phyloP scores from a whole-genome alignment of 2,113 vertebrate species.

The Glaucidium brasilianum region DNA sequence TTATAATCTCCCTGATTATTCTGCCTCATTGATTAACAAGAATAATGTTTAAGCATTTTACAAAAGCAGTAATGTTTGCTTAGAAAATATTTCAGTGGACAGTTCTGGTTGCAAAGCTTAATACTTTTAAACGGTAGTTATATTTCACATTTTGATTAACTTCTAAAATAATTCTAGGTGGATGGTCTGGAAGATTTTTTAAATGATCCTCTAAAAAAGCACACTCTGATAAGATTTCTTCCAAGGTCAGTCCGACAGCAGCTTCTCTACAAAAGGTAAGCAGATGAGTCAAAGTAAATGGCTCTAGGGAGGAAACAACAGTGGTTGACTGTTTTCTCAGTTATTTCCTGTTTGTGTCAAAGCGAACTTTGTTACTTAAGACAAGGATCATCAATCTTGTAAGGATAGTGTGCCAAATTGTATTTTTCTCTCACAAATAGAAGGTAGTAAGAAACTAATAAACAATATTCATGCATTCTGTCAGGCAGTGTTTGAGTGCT shows the following conservation, averaged over 20 bases:
- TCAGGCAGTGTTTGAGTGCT: conserved; percentile 28
- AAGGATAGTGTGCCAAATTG: background rate
- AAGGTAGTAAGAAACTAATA: conserved; percentile 60
- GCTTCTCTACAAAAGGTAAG: conserved; percentile 92
- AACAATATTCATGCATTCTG: conserved; percentile 53
- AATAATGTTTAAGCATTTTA: background rate
- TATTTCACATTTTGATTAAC: background rate
- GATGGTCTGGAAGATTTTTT: conserved; percentile 88
- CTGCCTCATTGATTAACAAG: background rate
- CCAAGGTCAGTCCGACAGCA: conserved; percentile 83
- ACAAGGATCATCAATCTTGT: conserved; percentile 20
- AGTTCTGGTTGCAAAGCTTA: background rate
- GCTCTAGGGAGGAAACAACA: background rate
- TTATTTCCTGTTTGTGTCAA: conserved; percentile 31
- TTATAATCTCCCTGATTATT: background rate
- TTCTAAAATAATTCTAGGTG: conserved; percentile 74
- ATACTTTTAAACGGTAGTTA: background rate
- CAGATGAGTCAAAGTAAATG: background rate
- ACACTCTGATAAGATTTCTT: conserved; percentile 83
- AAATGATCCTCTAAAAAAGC: conserved; percentile 86
- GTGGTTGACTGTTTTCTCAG: background rate
- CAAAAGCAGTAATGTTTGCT: background rate
- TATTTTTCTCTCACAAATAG: conserved; percentile 25
- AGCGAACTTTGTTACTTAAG: background rate
- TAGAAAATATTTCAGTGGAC: background rate